Conservation (phyloP, 2,888 invertebrate genomes). For the Dolomedes plantarius region DNA sequence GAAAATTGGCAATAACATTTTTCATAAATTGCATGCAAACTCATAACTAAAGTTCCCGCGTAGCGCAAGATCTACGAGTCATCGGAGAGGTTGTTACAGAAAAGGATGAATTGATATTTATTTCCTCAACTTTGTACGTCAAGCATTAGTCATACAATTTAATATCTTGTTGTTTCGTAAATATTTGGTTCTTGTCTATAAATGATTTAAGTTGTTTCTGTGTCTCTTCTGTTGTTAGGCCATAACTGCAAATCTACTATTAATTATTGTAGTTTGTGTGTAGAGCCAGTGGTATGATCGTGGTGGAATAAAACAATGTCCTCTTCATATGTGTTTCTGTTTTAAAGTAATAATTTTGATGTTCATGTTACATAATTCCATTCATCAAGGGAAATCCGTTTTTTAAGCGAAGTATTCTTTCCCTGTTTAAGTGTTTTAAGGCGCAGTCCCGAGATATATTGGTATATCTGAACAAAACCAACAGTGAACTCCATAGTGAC, state of each 20-base stretch:
- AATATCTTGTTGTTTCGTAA: conserved; percentile 8
- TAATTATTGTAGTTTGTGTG: conserved; percentile 53
- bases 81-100: background rate
- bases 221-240: conserved; percentile 38
- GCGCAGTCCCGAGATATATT: background rate
- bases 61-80: background rate
- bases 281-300: conserved; percentile 44
- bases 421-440: conserved; percentile 10
- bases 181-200: background rate
- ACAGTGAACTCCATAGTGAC: background rate
- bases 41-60: background rate
- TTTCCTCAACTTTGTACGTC: conserved; percentile 25
- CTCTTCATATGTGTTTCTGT: conserved; percentile 51
- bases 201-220: conserved; percentile 11
- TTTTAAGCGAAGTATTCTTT: conserved; percentile 8
- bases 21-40: too few species aligned
- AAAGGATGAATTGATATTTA: background rate
- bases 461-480: background rate
- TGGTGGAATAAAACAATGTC: conserved; percentile 59
- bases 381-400: conserved; percentile 10
- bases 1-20: background rate
- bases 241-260: conserved; percentile 31
- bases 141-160: conserved; percentile 8
- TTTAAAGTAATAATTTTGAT: conserved; percentile 22
- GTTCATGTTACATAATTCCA: conserved; percentile 26